Evolutionary conservation across 2,113 vertebrate genomes (phyloP).

Genomic region (Octodon degus): DNA sequence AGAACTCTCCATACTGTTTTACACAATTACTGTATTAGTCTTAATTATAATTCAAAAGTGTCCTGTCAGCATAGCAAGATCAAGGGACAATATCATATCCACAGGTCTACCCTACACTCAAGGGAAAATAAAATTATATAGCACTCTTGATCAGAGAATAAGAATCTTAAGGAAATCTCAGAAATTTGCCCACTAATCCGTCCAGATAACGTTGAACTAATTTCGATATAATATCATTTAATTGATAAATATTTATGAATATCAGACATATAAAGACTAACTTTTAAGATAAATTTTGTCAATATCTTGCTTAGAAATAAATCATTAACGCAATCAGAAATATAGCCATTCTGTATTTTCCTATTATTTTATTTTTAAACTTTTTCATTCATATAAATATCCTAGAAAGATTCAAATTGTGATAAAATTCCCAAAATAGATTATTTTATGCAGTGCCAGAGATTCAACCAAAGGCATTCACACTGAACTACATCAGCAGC

Average conservation of each 20-base stretch:
- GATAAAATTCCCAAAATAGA: not conserved
- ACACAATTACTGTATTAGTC: not conserved
- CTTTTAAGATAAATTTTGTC: slow-evolving; percentile 11
- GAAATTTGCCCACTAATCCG: not conserved
- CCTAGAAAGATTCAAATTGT: not conserved
- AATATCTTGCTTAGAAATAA: not conserved
- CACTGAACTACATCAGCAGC: not conserved
- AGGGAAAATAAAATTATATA: not conserved
- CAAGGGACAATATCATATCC: not conserved
- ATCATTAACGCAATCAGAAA: not conserved
- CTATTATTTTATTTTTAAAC: not conserved
- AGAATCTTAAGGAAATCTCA: not conserved
- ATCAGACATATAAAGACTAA: slow-evolving; percentile 21
- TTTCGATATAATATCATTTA: not conserved
- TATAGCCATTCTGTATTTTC: not conserved
- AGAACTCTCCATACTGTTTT: not conserved
- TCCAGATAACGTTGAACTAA: not conserved
- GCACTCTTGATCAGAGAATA: not conserved
- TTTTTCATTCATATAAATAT: not conserved
- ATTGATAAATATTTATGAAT: not conserved
- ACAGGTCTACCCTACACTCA: not conserved
- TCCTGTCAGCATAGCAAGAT: not conserved
- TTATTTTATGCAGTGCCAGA: not conserved
- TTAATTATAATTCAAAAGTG: not conserved
- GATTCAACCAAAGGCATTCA: not conserved